A percentile compares a stretch with the other conserved stretches of the same genome.
These are phyloP conservation scores for Eledona agricola DNA, from an alignment of 2,888 invertebrate genomes.

Conservation along the genomic window DNA sequence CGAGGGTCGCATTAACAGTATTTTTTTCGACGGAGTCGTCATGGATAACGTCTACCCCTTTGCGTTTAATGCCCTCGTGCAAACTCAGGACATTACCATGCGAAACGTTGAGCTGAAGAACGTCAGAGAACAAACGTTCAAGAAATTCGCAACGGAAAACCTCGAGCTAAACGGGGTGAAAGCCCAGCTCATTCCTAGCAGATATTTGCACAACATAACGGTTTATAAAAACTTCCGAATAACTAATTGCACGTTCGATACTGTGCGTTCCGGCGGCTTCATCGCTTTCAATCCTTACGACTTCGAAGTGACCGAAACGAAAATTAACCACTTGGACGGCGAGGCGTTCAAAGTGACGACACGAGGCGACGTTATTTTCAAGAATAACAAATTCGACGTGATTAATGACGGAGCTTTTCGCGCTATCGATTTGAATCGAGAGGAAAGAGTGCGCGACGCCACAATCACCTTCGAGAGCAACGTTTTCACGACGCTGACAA, in stretches of 20 bases:
- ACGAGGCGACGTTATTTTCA: slow-evolving; percentile 71
- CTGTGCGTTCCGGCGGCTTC: slow-evolving; percentile 75
- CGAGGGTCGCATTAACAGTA: slow-evolving; percentile 75
- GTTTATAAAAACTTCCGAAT: slow-evolving; percentile 73
- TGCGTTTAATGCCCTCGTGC: slow-evolving; percentile 75
- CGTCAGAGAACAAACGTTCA: slow-evolving; percentile 78
- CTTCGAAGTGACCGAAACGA: slow-evolving; percentile 70
- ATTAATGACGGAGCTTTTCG: slow-evolving; percentile 71
- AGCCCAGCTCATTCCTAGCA: slow-evolving; percentile 72
- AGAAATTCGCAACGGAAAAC: slow-evolving; percentile 76
- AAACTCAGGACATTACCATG: slow-evolving; percentile 69
- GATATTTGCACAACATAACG: slow-evolving; percentile 77
- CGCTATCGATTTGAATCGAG: slow-evolving; percentile 66
- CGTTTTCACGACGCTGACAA: slow-evolving; percentile 66
- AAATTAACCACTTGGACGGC: slow-evolving; percentile 69
- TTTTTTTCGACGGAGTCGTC: slow-evolving; percentile 70
- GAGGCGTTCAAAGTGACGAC: slow-evolving; percentile 72
- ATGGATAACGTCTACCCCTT: slow-evolving; percentile 73
- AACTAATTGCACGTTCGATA: slow-evolving; percentile 71
- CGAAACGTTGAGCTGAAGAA: slow-evolving; percentile 68
- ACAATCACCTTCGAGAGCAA: slow-evolving; percentile 72
- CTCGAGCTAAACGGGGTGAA: slow-evolving; percentile 71
- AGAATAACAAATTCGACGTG: slow-evolving; percentile 70
- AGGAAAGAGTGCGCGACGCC: slow-evolving; percentile 63
- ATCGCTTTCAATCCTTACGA: slow-evolving; percentile 70